Evolutionary conservation across 30 jellyfish, hydroid and myxozoan genomes (phyloP).

Genomic region (Chironex yamaguchii): DNA sequence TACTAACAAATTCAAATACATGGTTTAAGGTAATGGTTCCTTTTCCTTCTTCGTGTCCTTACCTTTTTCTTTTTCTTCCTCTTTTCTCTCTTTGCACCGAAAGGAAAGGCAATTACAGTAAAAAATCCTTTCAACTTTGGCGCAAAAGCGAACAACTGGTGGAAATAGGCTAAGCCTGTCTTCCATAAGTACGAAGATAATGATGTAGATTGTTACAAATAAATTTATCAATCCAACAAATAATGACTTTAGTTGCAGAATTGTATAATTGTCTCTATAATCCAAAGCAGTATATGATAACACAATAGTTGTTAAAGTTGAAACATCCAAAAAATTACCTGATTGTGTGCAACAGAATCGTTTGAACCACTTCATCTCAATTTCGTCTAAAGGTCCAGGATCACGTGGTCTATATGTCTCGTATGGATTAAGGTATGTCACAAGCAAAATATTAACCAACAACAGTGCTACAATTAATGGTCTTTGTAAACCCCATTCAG

Average conservation of each 20-base stretch:
- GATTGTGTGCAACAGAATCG: slow-evolving; percentile 82
- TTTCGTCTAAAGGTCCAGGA: slow-evolving; percentile 73
- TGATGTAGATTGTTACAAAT: slow-evolving; percentile 71
- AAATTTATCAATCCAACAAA: slow-evolving; percentile 81
- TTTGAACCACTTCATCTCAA: slow-evolving; percentile 89
- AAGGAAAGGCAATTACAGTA: too few species aligned
- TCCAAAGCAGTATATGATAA: slow-evolving; percentile 93
- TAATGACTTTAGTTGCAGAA: slow-evolving; percentile 87
- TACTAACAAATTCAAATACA: too few species aligned
- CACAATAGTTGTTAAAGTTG: slow-evolving; percentile 80
- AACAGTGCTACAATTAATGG: slow-evolving; percentile 80
- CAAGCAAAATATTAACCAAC: slow-evolving; percentile 77
- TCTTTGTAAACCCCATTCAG: slow-evolving; percentile 95
- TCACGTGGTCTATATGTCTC: slow-evolving; percentile 82
- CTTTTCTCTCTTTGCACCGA: too few species aligned
- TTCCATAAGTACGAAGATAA: slow-evolving; percentile 83
- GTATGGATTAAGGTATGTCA: slow-evolving; percentile 79
- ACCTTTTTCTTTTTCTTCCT: too few species aligned
- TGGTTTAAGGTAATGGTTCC: too few species aligned
- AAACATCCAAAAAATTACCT: slow-evolving; percentile 84
- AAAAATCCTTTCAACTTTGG: slow-evolving; percentile 36
- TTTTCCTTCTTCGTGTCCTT: too few species aligned
- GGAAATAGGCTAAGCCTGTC: slow-evolving; percentile 92
- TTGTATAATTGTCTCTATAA: slow-evolving; percentile 81
- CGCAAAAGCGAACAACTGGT: slow-evolving; percentile 37